These are phyloP conservation scores for Leptothorax acervorum DNA, from an alignment of 2,888 invertebrate genomes.

Conservation along the genomic window DNA sequence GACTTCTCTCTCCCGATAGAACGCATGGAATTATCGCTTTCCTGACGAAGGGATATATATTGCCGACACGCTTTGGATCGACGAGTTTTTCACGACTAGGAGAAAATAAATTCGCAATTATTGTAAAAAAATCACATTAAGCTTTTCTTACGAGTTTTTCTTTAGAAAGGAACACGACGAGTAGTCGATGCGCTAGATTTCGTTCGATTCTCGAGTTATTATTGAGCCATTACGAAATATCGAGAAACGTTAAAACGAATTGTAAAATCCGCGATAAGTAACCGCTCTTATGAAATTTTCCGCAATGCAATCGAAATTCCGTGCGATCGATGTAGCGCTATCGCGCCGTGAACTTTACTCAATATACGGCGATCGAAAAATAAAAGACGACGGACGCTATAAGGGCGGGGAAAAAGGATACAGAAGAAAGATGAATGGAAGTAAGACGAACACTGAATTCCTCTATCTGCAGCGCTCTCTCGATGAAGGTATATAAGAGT, in stretches of 20 bases:
- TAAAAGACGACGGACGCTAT: constrained; percentile 17
- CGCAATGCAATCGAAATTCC: constrained; percentile 1
- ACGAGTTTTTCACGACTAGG: neutral
- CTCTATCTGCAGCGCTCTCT: constrained; percentile 31
- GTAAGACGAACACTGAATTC: constrained; percentile 46
- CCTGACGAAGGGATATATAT: neutral
- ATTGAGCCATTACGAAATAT: constrained; percentile 11
- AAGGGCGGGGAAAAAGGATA: constrained; percentile 28
- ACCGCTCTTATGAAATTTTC: constrained; percentile 33
- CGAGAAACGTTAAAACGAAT: constrained; percentile 13
- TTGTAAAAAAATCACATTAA: constrained; percentile 13
- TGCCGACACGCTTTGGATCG: neutral
- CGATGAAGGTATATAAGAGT: constrained; percentile 44
- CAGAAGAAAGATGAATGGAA: constrained; percentile 43
- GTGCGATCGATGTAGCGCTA: constrained; percentile 34
- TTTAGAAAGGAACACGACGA: neutral
- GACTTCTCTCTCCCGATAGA: neutral
- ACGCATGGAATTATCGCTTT: neutral
- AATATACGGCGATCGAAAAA: constrained; percentile 45
- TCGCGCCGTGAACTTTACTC: constrained; percentile 24
- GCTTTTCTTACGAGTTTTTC: neutral
- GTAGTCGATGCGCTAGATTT: neutral
- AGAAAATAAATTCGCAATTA: neutral
- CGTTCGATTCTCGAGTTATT: neutral
- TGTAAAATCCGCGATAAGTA: constrained; percentile 24